Conservation (phyloP, 2,113 vertebrate genomes). For the Notechis scutatus region DNA sequence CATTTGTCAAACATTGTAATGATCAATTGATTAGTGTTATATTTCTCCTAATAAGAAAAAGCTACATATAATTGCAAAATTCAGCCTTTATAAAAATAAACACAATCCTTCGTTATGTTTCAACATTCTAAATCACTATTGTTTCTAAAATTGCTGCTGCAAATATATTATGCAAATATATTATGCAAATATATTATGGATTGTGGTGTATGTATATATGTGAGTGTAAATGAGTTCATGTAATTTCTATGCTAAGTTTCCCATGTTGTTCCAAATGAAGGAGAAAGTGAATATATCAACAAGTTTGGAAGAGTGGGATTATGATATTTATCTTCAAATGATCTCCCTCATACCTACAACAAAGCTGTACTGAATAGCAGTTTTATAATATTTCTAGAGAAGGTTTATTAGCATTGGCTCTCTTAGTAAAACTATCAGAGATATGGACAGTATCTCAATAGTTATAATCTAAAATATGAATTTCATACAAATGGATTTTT, state of each 20-base stretch:
- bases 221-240: background rate
- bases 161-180: background rate
- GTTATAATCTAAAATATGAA: background rate
- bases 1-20: background rate
- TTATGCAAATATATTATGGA: background rate
- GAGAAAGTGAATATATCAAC: background rate
- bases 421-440: background rate
- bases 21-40: background rate
- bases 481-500: background rate
- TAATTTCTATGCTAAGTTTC: background rate
- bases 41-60: background rate
- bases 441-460: background rate
- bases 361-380: background rate
- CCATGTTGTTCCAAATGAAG: background rate
- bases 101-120: background rate
- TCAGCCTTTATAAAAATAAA: background rate
- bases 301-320: background rate
- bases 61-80: background rate
- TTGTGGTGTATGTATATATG: background rate
- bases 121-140: background rate
- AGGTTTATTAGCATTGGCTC: background rate
- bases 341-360: background rate
- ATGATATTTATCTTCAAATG: background rate
- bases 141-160: no score
- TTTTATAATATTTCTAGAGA: conserved; percentile 7